Conservation (phyloP, 2,888 invertebrate genomes). For the Campoplex nolae region DNA sequence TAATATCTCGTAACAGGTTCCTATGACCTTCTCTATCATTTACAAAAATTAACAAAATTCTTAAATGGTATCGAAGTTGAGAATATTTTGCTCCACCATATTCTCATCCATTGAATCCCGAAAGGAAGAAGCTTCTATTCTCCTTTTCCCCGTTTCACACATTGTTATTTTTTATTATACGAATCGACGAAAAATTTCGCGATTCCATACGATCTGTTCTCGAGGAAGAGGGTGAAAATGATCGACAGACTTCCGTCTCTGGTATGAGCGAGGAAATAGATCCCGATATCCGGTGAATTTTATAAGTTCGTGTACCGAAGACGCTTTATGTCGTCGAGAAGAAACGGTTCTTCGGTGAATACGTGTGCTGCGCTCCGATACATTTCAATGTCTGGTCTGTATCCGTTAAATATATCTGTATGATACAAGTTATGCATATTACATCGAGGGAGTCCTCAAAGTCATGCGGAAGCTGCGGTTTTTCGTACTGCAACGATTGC, state of each 20-base stretch:
- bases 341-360: constrained; percentile 19
- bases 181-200: constrained; percentile 14
- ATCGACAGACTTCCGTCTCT: constrained; percentile 55
- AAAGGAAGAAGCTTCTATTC: not conserved
- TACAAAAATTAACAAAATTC: not conserved
- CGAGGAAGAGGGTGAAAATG: constrained; percentile 38
- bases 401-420: constrained; percentile 38
- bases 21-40: not conserved
- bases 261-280: constrained; percentile 34
- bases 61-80: not conserved
- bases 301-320: constrained; percentile 27
- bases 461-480: not conserved
- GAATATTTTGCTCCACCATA: not conserved
- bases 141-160: not conserved
- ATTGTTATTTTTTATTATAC: constrained; percentile 3
- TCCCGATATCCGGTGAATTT: constrained; percentile 59
- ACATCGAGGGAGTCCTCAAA: not conserved
- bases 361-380: constrained; percentile 34
- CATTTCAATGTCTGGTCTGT: constrained; percentile 44
- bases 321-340: constrained; percentile 3
- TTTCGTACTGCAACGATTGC: not conserved
- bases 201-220: not conserved
- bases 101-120: not conserved
- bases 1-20: not conserved
- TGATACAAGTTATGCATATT: not conserved